Percentiles rank a stretch among this genome's conserved stretches.
phyloP scores from a whole-genome alignment of 2,113 vertebrate species.

The Trematocara unimaculatum region DNA sequence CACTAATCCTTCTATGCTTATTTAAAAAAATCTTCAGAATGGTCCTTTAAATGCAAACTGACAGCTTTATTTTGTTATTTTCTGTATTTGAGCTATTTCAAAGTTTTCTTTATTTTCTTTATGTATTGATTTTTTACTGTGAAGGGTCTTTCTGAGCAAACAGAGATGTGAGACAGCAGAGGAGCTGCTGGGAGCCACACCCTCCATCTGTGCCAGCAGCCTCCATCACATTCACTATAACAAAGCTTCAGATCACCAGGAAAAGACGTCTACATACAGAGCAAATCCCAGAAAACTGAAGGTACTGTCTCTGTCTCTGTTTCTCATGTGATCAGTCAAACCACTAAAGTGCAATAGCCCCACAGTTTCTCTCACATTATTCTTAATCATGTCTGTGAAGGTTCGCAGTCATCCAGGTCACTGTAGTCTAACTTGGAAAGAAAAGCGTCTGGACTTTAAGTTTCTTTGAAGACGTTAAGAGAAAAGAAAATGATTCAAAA shows the following conservation, averaged over 20 bases:
- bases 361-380: neutral
- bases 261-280: neutral
- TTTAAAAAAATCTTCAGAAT: neutral
- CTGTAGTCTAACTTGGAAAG: neutral
- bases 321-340: neutral
- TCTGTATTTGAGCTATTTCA: neutral
- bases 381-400: neutral
- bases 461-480: neutral
- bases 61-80: neutral
- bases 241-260: neutral
- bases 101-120: neutral
- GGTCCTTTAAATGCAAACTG: neutral
- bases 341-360: accelerated
- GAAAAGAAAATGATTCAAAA: neutral
- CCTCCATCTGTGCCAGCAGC: neutral
- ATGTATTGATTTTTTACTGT: neutral
- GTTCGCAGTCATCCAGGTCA: accelerated
- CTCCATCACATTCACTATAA: neutral
- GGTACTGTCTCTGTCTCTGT: neutral
- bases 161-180: neutral
- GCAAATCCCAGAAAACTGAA: accelerated
- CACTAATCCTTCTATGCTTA: neutral
- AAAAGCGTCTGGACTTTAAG: neutral
- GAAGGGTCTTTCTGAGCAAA: neutral
- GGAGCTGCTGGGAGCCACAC: neutral